phyloP scores from a whole-genome alignment of 53 echinoderm and acorn worm genomes.

The Pentamera pediparva region DNA sequence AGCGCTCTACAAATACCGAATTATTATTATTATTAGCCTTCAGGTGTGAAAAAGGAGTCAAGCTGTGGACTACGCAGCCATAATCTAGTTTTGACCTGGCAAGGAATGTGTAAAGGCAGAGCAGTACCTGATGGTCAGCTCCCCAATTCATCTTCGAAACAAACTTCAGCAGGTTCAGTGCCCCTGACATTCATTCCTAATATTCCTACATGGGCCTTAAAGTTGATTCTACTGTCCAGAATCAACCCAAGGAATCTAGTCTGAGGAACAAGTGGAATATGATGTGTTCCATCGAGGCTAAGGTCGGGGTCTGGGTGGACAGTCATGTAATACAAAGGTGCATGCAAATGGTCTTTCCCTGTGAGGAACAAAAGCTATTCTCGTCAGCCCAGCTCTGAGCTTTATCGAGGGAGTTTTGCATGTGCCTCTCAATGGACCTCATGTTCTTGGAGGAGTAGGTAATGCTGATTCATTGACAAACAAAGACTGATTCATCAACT shows the following conservation, averaged over 20 bases:
- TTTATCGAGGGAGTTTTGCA: constrained; percentile 12
- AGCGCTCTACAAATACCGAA: no score
- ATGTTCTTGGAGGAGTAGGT: not conserved
- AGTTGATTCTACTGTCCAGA: constrained; percentile 1
- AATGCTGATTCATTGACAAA: not conserved
- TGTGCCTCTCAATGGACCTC: not conserved
- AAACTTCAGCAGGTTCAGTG: constrained; percentile 17
- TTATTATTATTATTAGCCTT: no score
- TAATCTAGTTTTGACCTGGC: constrained; percentile 39
- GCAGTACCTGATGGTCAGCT: constrained; percentile 15
- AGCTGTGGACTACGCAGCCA: constrained; percentile 38
- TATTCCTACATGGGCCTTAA: constrained; percentile 23
- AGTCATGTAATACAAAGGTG: not conserved
- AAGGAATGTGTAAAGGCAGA: constrained; percentile 22
- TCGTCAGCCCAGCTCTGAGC: no score
- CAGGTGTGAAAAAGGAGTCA: constrained; percentile 17
- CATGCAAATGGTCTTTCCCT: not conserved
- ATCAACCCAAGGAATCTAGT: constrained; percentile 1
- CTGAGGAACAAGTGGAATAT: not conserved
- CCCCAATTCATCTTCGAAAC: constrained; percentile 40
- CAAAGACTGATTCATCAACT: not conserved
- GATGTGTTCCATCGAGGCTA: not conserved
- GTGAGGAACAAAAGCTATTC: not conserved
- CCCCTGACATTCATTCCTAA: no score
- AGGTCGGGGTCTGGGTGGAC: constrained; percentile 5